Conservation (phyloP, 2,113 vertebrate species). For the Pseudopipra pipra region DNA sequence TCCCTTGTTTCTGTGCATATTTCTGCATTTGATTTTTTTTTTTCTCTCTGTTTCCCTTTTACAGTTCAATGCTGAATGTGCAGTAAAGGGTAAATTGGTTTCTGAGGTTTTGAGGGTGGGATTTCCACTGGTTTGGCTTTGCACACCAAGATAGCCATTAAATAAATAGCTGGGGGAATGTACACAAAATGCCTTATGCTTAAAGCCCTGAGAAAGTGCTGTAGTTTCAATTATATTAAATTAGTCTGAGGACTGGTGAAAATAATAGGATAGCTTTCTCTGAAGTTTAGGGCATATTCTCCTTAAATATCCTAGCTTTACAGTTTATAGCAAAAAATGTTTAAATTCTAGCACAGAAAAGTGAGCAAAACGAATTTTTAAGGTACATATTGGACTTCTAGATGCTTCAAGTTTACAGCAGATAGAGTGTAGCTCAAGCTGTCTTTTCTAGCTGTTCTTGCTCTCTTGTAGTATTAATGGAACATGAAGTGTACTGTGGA, state of each 20-base stretch:
- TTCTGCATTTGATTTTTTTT: slow-evolving; percentile 46
- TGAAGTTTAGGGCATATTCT: neutral
- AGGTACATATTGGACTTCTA: neutral
- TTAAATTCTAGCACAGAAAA: neutral
- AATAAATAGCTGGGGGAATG: neutral
- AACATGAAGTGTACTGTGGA: neutral
- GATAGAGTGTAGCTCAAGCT: neutral
- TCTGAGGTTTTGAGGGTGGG: neutral
- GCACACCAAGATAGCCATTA: neutral
- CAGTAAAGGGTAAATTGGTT: slow-evolving; percentile 39
- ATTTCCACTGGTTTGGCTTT: neutral
- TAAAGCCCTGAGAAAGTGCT: neutral
- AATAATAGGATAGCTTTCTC: neutral
- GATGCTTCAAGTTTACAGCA: neutral
- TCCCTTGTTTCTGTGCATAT: neutral
- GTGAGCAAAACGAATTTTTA: neutral
- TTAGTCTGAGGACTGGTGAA: neutral
- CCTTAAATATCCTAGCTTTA: neutral
- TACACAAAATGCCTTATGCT: slow-evolving; percentile 33
- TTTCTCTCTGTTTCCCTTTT: neutral
- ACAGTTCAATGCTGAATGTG: slow-evolving; percentile 39
- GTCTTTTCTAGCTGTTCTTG: neutral
- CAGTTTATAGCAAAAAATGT: neutral
- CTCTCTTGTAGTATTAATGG: neutral
- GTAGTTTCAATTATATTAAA: neutral